Percentiles rank a stretch among this genome's conserved stretches.
These are phyloP conservation scores for Zeugodacus cucurbitae DNA, from an alignment of 1,140 invertebrate genomes.

Conservation along the genomic window DNA sequence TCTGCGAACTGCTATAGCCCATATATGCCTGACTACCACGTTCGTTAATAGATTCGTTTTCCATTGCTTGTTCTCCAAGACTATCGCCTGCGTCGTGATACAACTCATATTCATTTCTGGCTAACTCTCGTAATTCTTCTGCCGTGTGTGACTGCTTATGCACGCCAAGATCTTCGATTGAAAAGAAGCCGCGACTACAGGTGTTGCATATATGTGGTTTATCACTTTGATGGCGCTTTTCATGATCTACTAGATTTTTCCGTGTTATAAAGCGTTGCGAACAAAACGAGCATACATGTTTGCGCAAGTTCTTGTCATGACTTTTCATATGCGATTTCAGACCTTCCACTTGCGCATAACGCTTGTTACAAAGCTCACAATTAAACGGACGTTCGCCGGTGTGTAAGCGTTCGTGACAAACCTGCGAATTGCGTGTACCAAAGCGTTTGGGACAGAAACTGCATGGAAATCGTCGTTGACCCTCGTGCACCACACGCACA, in stretches of 20 bases:
- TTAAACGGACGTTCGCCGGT: constrained; percentile 44
- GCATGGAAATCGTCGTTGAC: constrained; percentile 55
- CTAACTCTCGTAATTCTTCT: neutral
- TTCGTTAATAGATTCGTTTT: neutral
- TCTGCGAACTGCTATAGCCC: neutral
- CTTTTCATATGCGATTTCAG: constrained; percentile 46
- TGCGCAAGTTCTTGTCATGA: constrained; percentile 47
- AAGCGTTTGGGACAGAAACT: constrained; percentile 55
- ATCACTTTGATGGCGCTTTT: constrained; percentile 45
- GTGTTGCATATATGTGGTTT: constrained; percentile 45
- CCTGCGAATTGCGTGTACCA: constrained; percentile 57
- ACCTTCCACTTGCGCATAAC: constrained; percentile 42
- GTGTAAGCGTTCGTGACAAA: constrained; percentile 58
- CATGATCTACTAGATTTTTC: constrained; percentile 49
- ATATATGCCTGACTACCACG: neutral
- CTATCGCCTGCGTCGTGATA: constrained; percentile 1
- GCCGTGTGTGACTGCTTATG: constrained; percentile 17
- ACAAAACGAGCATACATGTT: constrained; percentile 49
- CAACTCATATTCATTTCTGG: neutral
- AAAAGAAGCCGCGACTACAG: constrained; percentile 43
- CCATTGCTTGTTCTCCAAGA: neutral
- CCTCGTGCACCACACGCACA: constrained; percentile 59
- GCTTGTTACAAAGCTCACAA: constrained; percentile 46
- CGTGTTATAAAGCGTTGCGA: constrained; percentile 49
- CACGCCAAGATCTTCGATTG: constrained; percentile 1